phyloP scores from a whole-genome alignment of 1,140 invertebrate species.

The Xylocopa sonorina region DNA sequence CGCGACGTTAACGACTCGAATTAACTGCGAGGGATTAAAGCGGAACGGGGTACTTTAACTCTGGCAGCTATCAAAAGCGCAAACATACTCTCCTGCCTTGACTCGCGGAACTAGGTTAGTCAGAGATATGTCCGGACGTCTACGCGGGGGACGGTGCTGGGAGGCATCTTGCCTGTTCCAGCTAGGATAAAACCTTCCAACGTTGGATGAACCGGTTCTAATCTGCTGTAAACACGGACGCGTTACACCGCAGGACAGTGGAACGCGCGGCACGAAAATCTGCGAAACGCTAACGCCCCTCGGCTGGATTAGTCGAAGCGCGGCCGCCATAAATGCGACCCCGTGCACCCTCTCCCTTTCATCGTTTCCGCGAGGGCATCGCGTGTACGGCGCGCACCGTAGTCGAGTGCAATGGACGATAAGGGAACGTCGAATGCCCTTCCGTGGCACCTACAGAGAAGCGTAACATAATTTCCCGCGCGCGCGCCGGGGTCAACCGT shows the following conservation, averaged over 20 bases:
- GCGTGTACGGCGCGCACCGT: not conserved
- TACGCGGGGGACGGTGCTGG: not conserved
- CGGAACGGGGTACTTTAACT: too few species aligned
- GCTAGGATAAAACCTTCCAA: slow-evolving; percentile 33
- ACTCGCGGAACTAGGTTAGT: slow-evolving; percentile 9
- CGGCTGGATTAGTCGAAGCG: slow-evolving; percentile 30
- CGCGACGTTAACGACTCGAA: too few species aligned
- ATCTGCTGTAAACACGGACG: slow-evolving; percentile 42
- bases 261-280: slow-evolving; percentile 16
- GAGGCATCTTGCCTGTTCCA: not conserved
- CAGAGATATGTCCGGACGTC: slow-evolving; percentile 15
- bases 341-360: not conserved
- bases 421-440: slow-evolving; percentile 15
- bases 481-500: not conserved
- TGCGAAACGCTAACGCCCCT: slow-evolving; percentile 13
- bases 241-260: not conserved
- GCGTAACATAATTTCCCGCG: slow-evolving; percentile 15
- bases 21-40: too few species aligned
- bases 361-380: too few species aligned
- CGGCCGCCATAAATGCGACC: slow-evolving; percentile 1
- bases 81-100: not conserved
- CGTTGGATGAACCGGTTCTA: slow-evolving; percentile 30
- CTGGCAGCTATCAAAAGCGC: not conserved
- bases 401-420: not conserved
- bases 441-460: slow-evolving; percentile 9